A percentile compares a stretch with the other conserved stretches of the same genome.
Conservation (phyloP, 2,797 vertebrate genomes). For the Acanthornis magna region DNA sequence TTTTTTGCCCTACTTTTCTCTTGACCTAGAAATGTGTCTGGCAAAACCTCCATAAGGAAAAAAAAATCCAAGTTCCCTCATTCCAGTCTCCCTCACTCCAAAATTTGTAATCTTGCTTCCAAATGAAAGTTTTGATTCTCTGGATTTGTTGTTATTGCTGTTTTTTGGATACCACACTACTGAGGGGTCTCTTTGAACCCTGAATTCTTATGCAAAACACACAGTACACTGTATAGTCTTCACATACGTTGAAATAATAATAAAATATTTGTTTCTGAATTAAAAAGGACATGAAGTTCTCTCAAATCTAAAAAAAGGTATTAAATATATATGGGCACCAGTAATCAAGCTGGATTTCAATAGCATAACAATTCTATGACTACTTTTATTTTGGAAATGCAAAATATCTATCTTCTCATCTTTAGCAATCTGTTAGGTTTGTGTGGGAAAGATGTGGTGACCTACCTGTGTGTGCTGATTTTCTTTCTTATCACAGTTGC, state of each 20-base stretch:
- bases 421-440: background rate
- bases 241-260: background rate
- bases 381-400: background rate
- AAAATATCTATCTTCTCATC: background rate
- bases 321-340: background rate
- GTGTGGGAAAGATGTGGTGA: background rate
- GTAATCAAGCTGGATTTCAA: background rate
- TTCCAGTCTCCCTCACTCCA: too few species aligned
- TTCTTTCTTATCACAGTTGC: background rate
- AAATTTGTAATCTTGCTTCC: background rate
- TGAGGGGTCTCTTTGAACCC: background rate
- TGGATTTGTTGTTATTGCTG: background rate
- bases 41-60: background rate
- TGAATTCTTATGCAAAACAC: background rate
- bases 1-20: background rate
- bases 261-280: background rate
- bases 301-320: background rate
- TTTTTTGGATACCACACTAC: background rate
- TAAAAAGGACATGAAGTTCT: background rate
- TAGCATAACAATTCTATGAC: background rate
- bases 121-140: background rate
- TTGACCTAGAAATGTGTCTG: background rate
- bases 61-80: background rate
- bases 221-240: background rate
- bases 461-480: background rate